These are phyloP conservation scores for Entelurus aequoreus DNA, from an alignment of 2,113 vertebrate species.

Conservation along the genomic window DNA sequence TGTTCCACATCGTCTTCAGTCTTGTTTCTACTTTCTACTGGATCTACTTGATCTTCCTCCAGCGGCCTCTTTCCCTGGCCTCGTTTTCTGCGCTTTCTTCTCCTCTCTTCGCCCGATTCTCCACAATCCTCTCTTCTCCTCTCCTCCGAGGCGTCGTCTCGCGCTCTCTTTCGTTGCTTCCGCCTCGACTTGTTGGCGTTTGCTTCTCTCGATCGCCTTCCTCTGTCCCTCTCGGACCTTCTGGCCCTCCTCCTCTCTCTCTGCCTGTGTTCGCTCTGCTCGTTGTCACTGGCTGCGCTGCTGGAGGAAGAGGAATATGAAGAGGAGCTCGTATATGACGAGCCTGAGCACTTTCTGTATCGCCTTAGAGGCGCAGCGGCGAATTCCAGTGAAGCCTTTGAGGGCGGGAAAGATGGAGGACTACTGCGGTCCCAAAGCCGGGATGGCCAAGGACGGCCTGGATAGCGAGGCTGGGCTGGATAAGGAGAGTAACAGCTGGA, in stretches of 20 bases:
- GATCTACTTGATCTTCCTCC: constrained; percentile 5
- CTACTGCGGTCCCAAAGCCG: constrained; percentile 24
- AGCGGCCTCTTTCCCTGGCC: constrained; percentile 22
- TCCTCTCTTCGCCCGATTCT: constrained; percentile 35
- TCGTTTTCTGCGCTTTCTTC: constrained; percentile 14
- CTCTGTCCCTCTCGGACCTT: constrained; percentile 26
- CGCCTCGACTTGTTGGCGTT: constrained; percentile 35
- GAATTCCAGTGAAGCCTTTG: constrained; percentile 7
- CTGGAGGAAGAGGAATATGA: constrained; percentile 52
- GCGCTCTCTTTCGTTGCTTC: constrained; percentile 26
- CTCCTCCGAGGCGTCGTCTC: constrained; percentile 24
- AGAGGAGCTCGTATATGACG: constrained; percentile 43
- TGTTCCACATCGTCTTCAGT: constrained; percentile 23
- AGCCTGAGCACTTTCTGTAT: constrained; percentile 41
- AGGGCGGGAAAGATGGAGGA: constrained; percentile 10
- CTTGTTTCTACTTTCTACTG: constrained; percentile 29
- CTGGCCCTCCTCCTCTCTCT: constrained; percentile 44
- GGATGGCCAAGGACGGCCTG: constrained; percentile 5
- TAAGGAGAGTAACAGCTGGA: not conserved
- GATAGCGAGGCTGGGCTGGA: constrained; percentile 28
- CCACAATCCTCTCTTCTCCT: constrained; percentile 47
- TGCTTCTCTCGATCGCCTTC: constrained; percentile 31
- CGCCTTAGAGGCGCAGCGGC: constrained; percentile 10
- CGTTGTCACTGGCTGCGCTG: constrained; percentile 43
- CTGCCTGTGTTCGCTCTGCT: constrained; percentile 28